A percentile compares a stretch with the other conserved stretches of the same genome.
Evolutionary conservation across 1,140 invertebrate genomes (phyloP).

Genomic region (Drosophila parvula): DNA sequence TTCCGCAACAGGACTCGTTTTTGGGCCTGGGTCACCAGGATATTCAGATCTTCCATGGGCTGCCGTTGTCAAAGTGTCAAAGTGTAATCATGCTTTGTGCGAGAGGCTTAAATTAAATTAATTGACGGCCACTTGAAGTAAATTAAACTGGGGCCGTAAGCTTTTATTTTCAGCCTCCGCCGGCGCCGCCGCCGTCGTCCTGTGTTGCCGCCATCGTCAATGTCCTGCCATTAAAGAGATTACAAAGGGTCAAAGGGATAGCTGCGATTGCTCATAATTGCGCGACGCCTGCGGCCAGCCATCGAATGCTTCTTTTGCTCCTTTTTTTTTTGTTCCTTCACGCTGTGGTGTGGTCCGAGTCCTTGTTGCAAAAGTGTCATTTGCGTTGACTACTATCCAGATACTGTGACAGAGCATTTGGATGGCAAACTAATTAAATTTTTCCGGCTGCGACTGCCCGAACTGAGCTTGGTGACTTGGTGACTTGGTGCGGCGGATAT

Average conservation of each 20-base stretch:
- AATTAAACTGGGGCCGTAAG: conserved; percentile 69
- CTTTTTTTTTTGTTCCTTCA: conserved; percentile 7
- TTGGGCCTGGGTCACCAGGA: conserved; percentile 11
- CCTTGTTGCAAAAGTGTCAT: conserved; percentile 40
- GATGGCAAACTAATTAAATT: conserved; percentile 80
- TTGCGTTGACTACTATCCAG: conserved; percentile 27
- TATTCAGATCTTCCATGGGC: not conserved
- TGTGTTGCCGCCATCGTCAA: conserved; percentile 48
- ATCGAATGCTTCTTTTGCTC: conserved; percentile 21
- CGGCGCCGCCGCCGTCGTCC: conserved; percentile 16
- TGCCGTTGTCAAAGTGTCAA: conserved; percentile 76
- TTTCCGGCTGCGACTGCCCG: conserved; percentile 53
- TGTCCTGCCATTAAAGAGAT: conserved; percentile 63
- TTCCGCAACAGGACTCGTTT: not conserved
- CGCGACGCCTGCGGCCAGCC: conserved; percentile 58
- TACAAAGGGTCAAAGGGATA: conserved; percentile 78
- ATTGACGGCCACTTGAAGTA: conserved; percentile 79
- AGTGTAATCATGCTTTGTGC: conserved; percentile 69
- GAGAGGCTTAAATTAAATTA: conserved; percentile 79
- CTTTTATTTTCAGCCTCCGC: conserved; percentile 29
- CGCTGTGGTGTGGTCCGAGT: conserved; percentile 8
- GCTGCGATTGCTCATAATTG: conserved; percentile 79
- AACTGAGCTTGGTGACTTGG: conserved; percentile 6
- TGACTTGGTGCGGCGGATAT: conserved; percentile 41
- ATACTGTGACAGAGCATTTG: conserved; percentile 58